phyloP scores from a whole-genome alignment of 2,113 vertebrate genomes.

The Gopherus flavomarginatus region DNA sequence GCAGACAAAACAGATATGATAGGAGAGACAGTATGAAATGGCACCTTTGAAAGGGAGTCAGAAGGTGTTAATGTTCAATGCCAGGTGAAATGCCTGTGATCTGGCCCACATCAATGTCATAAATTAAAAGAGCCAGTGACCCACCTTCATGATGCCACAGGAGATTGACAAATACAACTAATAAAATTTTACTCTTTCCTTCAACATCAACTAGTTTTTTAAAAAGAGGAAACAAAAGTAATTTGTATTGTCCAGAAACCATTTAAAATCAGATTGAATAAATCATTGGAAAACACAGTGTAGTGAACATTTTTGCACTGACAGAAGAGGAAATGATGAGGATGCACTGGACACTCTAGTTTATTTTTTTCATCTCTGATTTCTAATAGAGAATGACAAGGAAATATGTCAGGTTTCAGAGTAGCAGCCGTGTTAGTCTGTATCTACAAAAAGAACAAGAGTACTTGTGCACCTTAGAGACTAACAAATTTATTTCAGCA shows the following conservation, averaged over 20 bases:
- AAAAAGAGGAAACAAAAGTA: background rate
- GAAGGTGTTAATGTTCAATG: background rate
- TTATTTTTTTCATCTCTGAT: constrained; percentile 41
- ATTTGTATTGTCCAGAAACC: background rate
- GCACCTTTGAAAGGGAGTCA: background rate
- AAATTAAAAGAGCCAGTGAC: background rate
- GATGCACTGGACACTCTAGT: constrained; percentile 53
- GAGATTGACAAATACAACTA: background rate
- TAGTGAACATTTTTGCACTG: constrained; percentile 3
- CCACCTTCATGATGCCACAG: background rate
- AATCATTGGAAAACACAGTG: background rate
- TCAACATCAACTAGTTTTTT: background rate
- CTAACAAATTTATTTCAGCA: too few relatives aligned
- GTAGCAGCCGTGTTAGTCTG: too few relatives aligned
- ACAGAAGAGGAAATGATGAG: constrained; percentile 57
- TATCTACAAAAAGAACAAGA: too few relatives aligned
- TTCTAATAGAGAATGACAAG: constrained; percentile 65
- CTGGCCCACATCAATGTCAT: background rate
- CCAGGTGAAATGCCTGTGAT: background rate
- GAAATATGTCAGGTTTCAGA: constrained; percentile 42
- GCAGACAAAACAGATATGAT: background rate
- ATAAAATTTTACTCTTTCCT: background rate
- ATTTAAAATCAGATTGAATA: background rate
- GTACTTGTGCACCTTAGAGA: too few relatives aligned
- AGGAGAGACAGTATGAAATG: background rate